Base-by-base conservation (phyloP, 2,888 invertebrate genomes). In the Celastrina argiolus region DNA sequence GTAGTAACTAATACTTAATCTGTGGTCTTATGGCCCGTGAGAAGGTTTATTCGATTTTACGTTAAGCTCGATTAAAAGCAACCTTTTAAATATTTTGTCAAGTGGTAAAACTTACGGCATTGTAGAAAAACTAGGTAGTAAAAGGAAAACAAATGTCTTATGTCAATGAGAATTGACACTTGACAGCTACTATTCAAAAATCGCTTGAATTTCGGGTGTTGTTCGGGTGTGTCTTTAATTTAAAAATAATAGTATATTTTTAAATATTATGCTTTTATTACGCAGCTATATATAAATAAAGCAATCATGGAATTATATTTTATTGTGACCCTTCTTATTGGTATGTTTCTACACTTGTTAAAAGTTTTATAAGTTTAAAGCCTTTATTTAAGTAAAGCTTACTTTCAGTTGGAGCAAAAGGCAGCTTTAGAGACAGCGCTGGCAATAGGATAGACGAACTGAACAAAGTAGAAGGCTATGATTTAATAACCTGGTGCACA, bases 401-500 rank as follows among this genome's bases (percentile, higher is more conserved):
- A 1, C 18, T 76, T 75, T 10, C 74, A 81, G 82, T 65, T 59
- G 34, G 68, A 66, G 69, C 71, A 42, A 67, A 70, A 28, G 77
- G 75, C 34, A 74, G 74, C 68, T 74, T 76, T 66, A 79, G 76
- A 68, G 78, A 80, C 5, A 74, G 73, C 59, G 61, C 75, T 63
- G 68, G 75, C 26, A 83, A 82, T 70, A 75, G 74, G 4, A 73
- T 83, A 31, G 69, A 73, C 2, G 74, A 73, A 41, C 67, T 73
- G 2, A 75, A 75, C 22, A 81, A 81, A 69, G 72, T 83, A 1
- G 88, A 88, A 72, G 87, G 87, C 0, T 76, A 81, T 64, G 86
- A 89, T 68, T 69, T 83, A 12, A 81, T 94, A 4, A 89, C 93
- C 31, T 98, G 98, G 98, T 99, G 99, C 82, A 97, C 97, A 0